Percentiles rank a stretch among this genome's conserved stretches.
Evolutionary conservation across 30 jellyfish, hydroid and myxozoan genomes (phyloP).

Genomic region (Aurelia aurita): DNA sequence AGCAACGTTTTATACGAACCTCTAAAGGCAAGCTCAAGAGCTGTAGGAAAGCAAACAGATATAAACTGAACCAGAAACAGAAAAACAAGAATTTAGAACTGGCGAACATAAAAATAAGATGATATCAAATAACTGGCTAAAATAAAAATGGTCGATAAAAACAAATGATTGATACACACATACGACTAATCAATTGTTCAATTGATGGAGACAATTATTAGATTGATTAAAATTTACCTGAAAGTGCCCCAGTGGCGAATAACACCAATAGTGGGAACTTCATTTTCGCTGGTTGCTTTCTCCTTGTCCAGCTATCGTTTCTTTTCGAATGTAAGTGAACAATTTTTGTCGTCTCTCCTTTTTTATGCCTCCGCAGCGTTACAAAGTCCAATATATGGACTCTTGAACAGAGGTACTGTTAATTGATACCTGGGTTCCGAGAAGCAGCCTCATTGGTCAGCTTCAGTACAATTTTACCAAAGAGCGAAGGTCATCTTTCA

Average conservation of each 20-base stretch:
- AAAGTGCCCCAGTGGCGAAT: conserved; percentile 95
- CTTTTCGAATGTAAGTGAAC: not conserved
- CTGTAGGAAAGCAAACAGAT: too few relatives aligned
- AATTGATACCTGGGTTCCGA: not conserved
- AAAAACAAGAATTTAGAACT: too few relatives aligned
- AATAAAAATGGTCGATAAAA: too few relatives aligned
- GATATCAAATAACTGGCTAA: too few relatives aligned
- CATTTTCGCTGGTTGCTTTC: conserved; percentile 57
- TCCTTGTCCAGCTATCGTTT: conserved; percentile 13
- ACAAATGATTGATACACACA: too few relatives aligned
- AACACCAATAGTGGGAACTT: conserved; percentile 86
- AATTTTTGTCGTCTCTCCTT: not conserved
- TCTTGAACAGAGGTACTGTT: conserved; percentile 20
- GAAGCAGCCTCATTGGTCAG: conserved; percentile 41
- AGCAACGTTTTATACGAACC: too few relatives aligned
- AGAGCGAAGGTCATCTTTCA: conserved; percentile 75
- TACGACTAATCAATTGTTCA: too few relatives aligned
- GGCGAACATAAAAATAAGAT: too few relatives aligned
- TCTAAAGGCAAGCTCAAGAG: too few relatives aligned
- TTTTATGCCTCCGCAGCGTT: conserved; percentile 32
- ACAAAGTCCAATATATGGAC: conserved; percentile 69
- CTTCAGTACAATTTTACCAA: not conserved
- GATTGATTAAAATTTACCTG: conserved; percentile 62
- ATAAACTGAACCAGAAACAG: too few relatives aligned
- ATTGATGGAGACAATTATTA: too few relatives aligned